Evolutionary conservation across 1,140 invertebrate genomes (phyloP).

Genomic region (Aplysia californica): DNA sequence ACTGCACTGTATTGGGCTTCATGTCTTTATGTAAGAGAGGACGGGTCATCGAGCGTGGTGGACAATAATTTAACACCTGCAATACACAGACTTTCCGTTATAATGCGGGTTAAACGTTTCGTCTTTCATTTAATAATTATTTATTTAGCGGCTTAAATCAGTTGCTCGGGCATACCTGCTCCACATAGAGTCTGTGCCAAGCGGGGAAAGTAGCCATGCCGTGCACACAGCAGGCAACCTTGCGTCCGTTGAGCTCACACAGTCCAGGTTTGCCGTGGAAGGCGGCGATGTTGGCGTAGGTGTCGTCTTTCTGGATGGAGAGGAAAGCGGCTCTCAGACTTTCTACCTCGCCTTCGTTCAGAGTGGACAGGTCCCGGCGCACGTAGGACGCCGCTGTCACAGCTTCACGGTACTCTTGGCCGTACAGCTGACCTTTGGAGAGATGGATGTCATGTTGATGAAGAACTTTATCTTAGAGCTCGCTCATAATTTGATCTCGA

Average conservation of each 20-base stretch:
- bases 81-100: too few species aligned
- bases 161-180: constrained; percentile 20
- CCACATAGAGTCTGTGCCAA: constrained; percentile 39
- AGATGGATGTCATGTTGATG: too few species aligned
- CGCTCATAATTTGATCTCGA: too few species aligned
- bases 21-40: too few species aligned
- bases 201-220: constrained; percentile 36
- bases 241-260: constrained; percentile 28
- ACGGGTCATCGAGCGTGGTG: too few species aligned
- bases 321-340: constrained; percentile 34
- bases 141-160: too few species aligned
- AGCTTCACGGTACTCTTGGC: constrained; percentile 4
- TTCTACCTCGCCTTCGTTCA: constrained; percentile 31
- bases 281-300: constrained; percentile 33
- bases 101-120: too few species aligned
- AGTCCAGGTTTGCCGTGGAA: constrained; percentile 39
- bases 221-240: constrained; percentile 34
- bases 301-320: constrained; percentile 24
- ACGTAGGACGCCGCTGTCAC: constrained; percentile 22
- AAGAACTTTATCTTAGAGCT: too few species aligned
- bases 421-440: not conserved
- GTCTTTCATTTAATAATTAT: too few species aligned
- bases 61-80: too few species aligned
- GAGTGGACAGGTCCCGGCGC: constrained; percentile 20
- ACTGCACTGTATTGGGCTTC: too few species aligned